Percentiles rank a stretch among this genome's conserved stretches.
Conservation (phyloP, 2,888 invertebrate species). For the Noctuana brunneofusca region DNA sequence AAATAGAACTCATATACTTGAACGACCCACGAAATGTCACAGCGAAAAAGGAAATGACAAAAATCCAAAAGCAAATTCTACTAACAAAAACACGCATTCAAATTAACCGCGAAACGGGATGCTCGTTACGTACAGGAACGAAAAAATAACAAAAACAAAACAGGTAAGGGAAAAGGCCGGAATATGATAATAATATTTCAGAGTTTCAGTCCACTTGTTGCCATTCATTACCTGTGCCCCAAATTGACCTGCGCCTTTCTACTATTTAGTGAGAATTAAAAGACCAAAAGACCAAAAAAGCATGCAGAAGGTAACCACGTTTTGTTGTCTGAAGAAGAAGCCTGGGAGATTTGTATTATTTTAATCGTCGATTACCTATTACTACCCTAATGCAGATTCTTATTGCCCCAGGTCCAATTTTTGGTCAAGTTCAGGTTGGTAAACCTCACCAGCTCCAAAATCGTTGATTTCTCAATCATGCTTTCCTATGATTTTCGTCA, state of each 20-base stretch:
- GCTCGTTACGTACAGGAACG: slow-evolving; percentile 67
- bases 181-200: slow-evolving; percentile 67
- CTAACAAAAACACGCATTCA: slow-evolving; percentile 70
- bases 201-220: slow-evolving; percentile 60
- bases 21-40: slow-evolving; percentile 38
- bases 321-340: not conserved
- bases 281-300: not conserved
- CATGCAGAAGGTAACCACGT: not conserved
- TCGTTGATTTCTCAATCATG: too few relatives aligned
- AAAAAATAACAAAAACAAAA: slow-evolving; percentile 62
- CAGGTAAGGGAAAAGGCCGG: slow-evolving; percentile 61
- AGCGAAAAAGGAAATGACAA: slow-evolving; percentile 51
- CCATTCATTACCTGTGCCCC: slow-evolving; percentile 46
- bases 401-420: too few relatives aligned
- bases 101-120: slow-evolving; percentile 74
- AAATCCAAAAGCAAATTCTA: slow-evolving; percentile 59
- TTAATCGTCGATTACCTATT: too few relatives aligned
- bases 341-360: too few relatives aligned
- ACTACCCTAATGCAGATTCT: too few relatives aligned
- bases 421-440: too few relatives aligned
- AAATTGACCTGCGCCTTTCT: slow-evolving; percentile 39
- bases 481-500: too few relatives aligned
- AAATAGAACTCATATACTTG: slow-evolving; percentile 27
- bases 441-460: too few relatives aligned
- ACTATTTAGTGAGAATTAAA: slow-evolving; percentile 24